Evolutionary conservation across 2,113 vertebrate genomes (phyloP).

Genomic region (Zapornia atra): DNA sequence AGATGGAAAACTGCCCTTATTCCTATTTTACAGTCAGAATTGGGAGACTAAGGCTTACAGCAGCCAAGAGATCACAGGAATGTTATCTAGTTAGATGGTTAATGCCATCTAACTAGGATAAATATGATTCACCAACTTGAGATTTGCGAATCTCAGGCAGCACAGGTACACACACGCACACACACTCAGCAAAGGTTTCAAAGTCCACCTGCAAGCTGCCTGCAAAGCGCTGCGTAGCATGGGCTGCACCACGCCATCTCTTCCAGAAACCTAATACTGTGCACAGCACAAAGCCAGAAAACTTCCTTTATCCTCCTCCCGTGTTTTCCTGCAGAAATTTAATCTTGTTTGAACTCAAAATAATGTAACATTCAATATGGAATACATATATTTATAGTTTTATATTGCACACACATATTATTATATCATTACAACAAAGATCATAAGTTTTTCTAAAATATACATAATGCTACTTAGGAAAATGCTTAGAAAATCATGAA

Average conservation of each 20-base stretch:
- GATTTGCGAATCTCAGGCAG: background rate
- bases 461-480: background rate
- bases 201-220: background rate
- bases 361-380: background rate
- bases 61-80: background rate
- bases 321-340: background rate
- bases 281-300: accelerated
- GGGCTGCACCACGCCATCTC: background rate
- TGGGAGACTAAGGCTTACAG: background rate
- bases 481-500: background rate
- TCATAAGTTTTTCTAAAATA: background rate
- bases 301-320: background rate
- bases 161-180: background rate
- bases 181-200: background rate
- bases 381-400: background rate
- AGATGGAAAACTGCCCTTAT: background rate
- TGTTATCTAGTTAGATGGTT: too few relatives aligned
- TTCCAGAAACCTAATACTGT: background rate
- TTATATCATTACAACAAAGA: background rate
- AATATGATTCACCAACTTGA: background rate
- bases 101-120: background rate
- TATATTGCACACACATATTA: background rate
- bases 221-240: background rate
- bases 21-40: background rate
- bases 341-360: background rate